Conservation (phyloP, 2,888 invertebrate genomes). For the Ophion costatus region DNA sequence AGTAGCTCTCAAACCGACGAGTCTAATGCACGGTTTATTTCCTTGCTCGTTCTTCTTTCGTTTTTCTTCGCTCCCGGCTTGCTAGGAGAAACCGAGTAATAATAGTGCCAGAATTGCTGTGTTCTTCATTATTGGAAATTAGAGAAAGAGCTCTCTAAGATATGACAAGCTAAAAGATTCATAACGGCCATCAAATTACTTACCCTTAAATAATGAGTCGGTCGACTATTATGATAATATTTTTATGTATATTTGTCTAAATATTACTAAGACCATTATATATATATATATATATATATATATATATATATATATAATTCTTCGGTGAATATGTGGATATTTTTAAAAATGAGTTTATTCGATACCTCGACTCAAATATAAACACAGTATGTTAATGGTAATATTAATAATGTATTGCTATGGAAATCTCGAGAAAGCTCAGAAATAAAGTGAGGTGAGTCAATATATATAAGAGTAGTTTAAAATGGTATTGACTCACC, state of each 20-base stretch:
- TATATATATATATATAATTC: too few relatives aligned
- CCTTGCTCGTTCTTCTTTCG: not conserved
- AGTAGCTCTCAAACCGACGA: too few relatives aligned
- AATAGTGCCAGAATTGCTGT: not conserved
- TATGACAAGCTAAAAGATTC: constrained; percentile 2
- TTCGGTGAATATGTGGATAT: too few relatives aligned
- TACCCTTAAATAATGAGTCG: not conserved
- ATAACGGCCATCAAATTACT: constrained; percentile 1
- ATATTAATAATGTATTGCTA: too few relatives aligned
- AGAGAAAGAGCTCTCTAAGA: not conserved
- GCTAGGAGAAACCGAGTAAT: not conserved
- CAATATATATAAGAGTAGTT: not conserved
- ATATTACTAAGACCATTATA: too few relatives aligned
- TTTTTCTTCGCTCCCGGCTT: not conserved
- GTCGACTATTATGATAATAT: not conserved
- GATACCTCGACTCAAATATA: too few relatives aligned
- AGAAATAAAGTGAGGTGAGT: too few relatives aligned
- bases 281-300: too few relatives aligned
- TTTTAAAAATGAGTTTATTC: too few relatives aligned
- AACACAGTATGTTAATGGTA: too few relatives aligned
- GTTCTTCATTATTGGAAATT: constrained; percentile 10
- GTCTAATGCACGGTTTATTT: not conserved
- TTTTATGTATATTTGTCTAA: not conserved
- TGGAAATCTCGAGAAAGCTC: too few relatives aligned
- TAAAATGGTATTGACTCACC: not conserved